Base-by-base conservation (phyloP, 2,888 invertebrate genomes). In the Caenorhabditis uteleia region DNA sequence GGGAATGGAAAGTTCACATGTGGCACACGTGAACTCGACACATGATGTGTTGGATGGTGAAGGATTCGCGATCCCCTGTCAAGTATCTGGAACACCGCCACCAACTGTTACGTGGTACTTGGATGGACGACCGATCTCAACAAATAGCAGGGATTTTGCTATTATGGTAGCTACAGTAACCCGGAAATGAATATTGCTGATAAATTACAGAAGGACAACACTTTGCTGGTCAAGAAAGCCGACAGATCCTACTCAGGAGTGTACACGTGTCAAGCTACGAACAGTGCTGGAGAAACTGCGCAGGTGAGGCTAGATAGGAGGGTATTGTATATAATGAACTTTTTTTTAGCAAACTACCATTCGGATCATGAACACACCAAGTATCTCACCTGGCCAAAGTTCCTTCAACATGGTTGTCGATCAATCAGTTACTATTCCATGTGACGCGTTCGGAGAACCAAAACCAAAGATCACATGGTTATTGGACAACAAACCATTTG, bases 201-300 rank as follows among this genome's bases (percentile, higher is more conserved):
- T 5, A 1, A 31, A 42, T 58, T 74, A 50, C 42, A 81, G 81
- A 57, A 66, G 14, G 75, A 81, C 50, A 68, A 78, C 59, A 74
- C 79, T 2, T 68, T 81, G 1, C 57, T 76, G 16, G 76, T 81
- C 40, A 58, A 65, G 48, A 68, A 68, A 31, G 61, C 75, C 5
- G 71, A 74, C 38, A 70, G 68, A 21, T 60, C 72, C 1, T 68
- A 66, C 36, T 40, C 62, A 4, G 87, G 88, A 0, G 84, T 84
- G 0, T 89, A 88, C 79, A 86, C 87, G 0, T 90, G 90, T 74
- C 85, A 87, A 2, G 88, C 87, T 0, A 84, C 85, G 27, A 89
- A 89, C 82, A 84, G 85, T 0, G 88, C 88, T 0, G 89, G 89
- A 0, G 86, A 87, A 1, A 85, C 85, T 3, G 84, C 85, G 12